Evolutionary conservation across 2,113 vertebrate genomes (phyloP), one percentile per base, ranked within the genome.

Genomic region (Coptodon bakossiorum): DNA sequence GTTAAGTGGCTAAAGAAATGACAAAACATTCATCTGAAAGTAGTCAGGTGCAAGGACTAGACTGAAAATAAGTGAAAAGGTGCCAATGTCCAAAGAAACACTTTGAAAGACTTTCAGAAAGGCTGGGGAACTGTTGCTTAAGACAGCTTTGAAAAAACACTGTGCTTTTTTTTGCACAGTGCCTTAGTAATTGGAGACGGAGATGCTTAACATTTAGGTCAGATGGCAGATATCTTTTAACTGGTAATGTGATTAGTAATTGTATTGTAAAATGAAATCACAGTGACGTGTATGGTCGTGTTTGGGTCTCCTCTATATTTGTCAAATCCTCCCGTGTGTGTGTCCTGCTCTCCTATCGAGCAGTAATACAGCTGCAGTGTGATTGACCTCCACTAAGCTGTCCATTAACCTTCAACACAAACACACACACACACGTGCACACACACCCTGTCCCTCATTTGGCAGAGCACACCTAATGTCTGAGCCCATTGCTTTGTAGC

Each of bases 361-460:
- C 81, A 61, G 82, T 88, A 82, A 86, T 83, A 84, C 80, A 87
- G 90, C 82, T 88, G 82, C 68, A 45, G 80, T 83, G 91, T 66
- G 86, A 85, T 50, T 91, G 93, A 91, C 94, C 94, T 93, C 91
- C 31, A 71, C 85, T 93, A 89, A 94, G 89, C 85, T 90, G 88
- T 80, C 92, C 85, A 89, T 94, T 94, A 93, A 93, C 91, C 93
- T 94, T 92, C 92, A 92, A 36, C 88, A 84, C 84, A 81, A 85
- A 54, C 80, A 10, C 2, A 54, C 38, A 29, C 54, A 34, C 3
- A 29, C 13, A 3, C 89, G 34, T 43, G 34, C 48, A 81, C 82
- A 76, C 88, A 29, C 76, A 29, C 88, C 11, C 19, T 19, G 68
- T 76, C 80, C 45, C 71, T 89, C 86, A 50, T 89, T 88, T 92